Evolutionary conservation across 2,113 vertebrate genomes (phyloP).

Genomic region (Psophia crepitans): DNA sequence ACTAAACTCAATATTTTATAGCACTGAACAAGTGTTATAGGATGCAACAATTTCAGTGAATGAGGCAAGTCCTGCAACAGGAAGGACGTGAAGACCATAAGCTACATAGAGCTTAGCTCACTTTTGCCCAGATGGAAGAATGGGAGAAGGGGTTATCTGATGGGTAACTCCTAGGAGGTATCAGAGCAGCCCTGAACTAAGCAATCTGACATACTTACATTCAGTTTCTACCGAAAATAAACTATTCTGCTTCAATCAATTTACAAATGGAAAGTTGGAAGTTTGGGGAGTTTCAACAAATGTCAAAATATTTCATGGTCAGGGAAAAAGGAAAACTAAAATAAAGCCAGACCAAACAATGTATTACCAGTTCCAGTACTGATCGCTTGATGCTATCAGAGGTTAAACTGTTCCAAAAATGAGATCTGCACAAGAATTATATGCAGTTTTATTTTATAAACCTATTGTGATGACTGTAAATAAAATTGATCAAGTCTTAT

Average conservation of each 20-base stretch:
- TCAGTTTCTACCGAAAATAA: slow-evolving; percentile 27
- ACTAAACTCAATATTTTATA: background rate
- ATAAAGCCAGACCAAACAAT: slow-evolving; percentile 26
- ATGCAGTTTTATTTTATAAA: background rate
- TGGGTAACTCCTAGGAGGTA: background rate
- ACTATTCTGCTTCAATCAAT: background rate
- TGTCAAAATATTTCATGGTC: slow-evolving; percentile 31
- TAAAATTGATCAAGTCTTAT: background rate
- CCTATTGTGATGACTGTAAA: background rate
- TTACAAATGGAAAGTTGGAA: slow-evolving; percentile 15
- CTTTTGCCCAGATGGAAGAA: background rate
- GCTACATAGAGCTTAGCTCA: background rate
- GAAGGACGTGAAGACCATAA: background rate
- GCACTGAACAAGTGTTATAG: background rate
- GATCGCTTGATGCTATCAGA: background rate
- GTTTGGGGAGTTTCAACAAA: background rate
- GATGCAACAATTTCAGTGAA: background rate
- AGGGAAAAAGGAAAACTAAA: slow-evolving; percentile 21
- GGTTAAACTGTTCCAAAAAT: background rate
- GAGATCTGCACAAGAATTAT: background rate
- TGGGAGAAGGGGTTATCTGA: background rate
- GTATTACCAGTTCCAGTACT: background rate
- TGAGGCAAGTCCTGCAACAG: background rate
- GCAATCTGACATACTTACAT: background rate
- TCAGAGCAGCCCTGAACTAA: background rate